Evolutionary conservation across 2,888 invertebrate genomes (phyloP), one percentile per base, ranked within the genome.

Genomic region (Scrobipalpa costella): DNA sequence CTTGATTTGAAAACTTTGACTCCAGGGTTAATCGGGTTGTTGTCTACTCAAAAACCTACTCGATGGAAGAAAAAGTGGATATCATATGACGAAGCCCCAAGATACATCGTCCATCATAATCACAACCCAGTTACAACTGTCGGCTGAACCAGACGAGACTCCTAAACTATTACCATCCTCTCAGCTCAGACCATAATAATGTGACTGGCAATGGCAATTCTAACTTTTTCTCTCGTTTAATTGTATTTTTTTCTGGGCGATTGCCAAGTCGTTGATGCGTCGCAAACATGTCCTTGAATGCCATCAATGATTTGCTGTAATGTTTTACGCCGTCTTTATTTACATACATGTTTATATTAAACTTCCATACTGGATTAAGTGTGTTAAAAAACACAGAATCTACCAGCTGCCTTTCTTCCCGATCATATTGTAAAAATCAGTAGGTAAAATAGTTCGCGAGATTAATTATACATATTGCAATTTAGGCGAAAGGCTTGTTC

Each of bases 231-330:
- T 40, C 15, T 44, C n/a, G 27, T 27, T 27, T 27, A 27, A 27
- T 27, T 5, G 44, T 44, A 49, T 60, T 60, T 60, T 60, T 60
- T 60, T 60, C 60, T 60, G 60, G 60, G 33, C 8, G 34, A 60
- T 47, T 15, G 47, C 60, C 60, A 60, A 60, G 49, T 34, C 19
- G 49, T 9, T 34, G 49, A 60, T 49, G 5, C 27, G 49, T 60
- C 60, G 47, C 49, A 33, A 60, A 58, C 57, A 17, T 44, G 60
- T 60, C 60, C 60, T 60, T 60, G 60, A 49, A 49, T 8, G 49
- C 8, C 60, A 36, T 60, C 60, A 34, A 44, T 60, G 60, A 60
- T 47, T 49, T 60, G 47, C 60, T 47, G 33, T 21, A 40, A 49
- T 49, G 60, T 60, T 49, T 59, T 40, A 33, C 34, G 60, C 47